phyloP scores from a whole-genome alignment of 2,113 vertebrate species.

The Thinocorus orbignyianus region DNA sequence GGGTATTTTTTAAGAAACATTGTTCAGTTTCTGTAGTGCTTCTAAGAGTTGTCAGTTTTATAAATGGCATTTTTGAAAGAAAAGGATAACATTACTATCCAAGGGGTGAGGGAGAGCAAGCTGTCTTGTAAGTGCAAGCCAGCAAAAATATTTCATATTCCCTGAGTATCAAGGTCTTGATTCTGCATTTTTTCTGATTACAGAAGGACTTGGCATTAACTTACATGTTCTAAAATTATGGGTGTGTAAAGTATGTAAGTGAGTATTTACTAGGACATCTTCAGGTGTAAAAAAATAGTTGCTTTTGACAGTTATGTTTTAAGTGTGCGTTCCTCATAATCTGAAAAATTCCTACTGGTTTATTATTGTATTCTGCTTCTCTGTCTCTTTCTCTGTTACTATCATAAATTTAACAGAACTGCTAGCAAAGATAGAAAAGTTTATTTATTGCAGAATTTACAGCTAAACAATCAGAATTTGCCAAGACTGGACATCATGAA shows the following conservation, averaged over 20 bases:
- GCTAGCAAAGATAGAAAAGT: background rate
- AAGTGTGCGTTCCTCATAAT: background rate
- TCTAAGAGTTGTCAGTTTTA: background rate
- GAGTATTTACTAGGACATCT: background rate
- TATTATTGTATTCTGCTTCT: background rate
- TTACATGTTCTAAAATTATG: background rate
- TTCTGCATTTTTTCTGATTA: background rate
- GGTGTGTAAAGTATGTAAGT: background rate
- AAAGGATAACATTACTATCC: background rate
- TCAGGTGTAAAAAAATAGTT: slow-evolving; percentile 16
- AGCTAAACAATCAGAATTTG: slow-evolving; percentile 10
- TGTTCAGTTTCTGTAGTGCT: background rate
- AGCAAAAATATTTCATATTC: background rate
- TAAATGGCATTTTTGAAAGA: background rate
- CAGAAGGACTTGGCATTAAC: background rate
- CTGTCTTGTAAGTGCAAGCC: background rate
- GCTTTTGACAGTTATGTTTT: background rate
- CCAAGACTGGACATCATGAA: background rate
- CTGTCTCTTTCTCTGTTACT: background rate
- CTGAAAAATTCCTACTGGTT: slow-evolving; percentile 15
- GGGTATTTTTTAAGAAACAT: background rate
- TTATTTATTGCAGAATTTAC: slow-evolving; percentile 16
- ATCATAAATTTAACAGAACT: slow-evolving; percentile 20
- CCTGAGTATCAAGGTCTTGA: background rate
- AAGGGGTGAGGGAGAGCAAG: accelerated